Evolutionary conservation across 2,113 vertebrate species (phyloP), one percentile per base, ranked within the genome.

Genomic region (Oncorhynchus kisutch): DNA sequence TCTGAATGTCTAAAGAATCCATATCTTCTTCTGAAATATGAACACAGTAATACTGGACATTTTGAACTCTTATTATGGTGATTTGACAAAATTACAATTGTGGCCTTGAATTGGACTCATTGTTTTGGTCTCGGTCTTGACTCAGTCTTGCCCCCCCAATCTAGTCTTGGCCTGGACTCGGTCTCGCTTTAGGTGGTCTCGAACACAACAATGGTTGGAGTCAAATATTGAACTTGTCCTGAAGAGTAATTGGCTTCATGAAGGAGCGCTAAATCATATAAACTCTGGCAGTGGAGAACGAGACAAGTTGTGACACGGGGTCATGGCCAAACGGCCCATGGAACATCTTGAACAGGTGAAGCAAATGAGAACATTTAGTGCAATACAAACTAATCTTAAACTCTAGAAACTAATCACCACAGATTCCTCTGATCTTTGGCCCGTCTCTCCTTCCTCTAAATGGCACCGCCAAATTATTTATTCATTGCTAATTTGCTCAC

Each of bases 401-500:
- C 27, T 65, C n/a, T 31, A 3, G 29, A 67, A 75, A 11, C 51
- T 68, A 74, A 64, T 78, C 72, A 72, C 34, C 54, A 27, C 49
- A 27, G 60, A 31, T 70, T 70, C 67, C 67, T 48, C 74, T 65
- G 66, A 69, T 73, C 70, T 18, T 16, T 29, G 27, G 18, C 60
- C 49, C 60, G 29, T 49, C 48, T 27, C 71, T 71, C 24, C n/a
- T 22, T n/a, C 59, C 59, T 62, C 59, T 62, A 8, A 62, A 62
- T 54, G 48, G 1, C 25, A 11, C n/a, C 22, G 12, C n/a, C 39
- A 74, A 75, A 78, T 69, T 12, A 70, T 78, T 75, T 78, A 82
- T 75, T 57, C 65, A 72, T 12, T n/a, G 57, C 65, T 82, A 71
- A 75, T 78, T 82, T 82, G 69, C 69, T 69, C 65, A 66, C 39